Evolutionary conservation across 2,797 vertebrate genomes (phyloP).

Genomic region (Numenius phaeopus): DNA sequence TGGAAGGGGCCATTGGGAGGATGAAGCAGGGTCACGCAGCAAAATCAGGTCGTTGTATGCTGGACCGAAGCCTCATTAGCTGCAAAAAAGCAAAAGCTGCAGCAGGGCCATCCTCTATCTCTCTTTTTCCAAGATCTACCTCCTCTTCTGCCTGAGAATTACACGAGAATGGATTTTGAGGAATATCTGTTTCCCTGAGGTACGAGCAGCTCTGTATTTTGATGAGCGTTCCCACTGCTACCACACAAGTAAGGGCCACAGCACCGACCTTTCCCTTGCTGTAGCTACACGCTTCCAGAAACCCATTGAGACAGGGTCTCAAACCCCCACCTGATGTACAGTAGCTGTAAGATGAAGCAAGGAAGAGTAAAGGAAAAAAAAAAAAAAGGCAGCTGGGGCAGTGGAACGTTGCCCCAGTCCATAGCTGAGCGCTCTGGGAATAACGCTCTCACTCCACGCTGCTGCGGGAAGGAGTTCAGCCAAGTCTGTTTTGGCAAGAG

Average conservation of each 20-base stretch:
- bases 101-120: neutral
- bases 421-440: neutral
- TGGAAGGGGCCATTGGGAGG: neutral
- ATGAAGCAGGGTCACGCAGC: neutral
- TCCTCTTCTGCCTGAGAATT: neutral
- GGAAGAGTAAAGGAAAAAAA: neutral
- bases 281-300: neutral
- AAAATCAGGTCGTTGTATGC: neutral
- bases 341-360: neutral
- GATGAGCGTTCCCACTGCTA: neutral
- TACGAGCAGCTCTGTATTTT: neutral
- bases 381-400: neutral
- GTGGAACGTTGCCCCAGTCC: neutral
- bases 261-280: neutral
- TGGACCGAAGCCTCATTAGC: neutral
- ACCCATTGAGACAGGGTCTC: neutral
- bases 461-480: neutral
- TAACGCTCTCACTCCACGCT: fast-evolving
- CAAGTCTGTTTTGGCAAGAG: neutral
- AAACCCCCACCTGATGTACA: fast-evolving
- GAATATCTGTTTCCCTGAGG: neutral
- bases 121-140: neutral
- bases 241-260: fast-evolving
- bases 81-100: neutral
- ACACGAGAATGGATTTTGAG: neutral